Evolutionary conservation across 1,140 invertebrate species (phyloP).

Genomic region (Lucilia sericata): DNA sequence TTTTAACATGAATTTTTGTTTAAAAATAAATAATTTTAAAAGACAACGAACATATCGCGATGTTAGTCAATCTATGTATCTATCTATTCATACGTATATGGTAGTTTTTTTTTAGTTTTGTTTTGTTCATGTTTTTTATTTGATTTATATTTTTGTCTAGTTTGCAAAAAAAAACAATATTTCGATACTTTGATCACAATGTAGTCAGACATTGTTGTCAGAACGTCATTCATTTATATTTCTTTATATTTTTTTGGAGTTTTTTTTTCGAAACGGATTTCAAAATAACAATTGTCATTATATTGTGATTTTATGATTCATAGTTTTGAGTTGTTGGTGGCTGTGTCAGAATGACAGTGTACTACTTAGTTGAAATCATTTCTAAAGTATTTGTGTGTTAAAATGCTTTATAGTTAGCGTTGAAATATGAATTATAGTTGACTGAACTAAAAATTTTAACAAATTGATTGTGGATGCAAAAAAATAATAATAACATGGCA

Average conservation of each 20-base stretch:
- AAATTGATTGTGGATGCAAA: neutral
- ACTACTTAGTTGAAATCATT: no score
- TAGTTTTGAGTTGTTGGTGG: neutral
- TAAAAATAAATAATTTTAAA: no score
- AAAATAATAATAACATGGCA: neutral
- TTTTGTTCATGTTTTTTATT: neutral
- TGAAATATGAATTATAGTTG: neutral
- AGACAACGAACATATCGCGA: no score
- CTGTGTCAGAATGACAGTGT: neutral
- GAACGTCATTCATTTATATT: neutral
- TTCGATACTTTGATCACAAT: no score
- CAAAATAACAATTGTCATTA: neutral
- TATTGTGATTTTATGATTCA: neutral
- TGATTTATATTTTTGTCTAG: neutral
- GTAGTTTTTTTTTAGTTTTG: neutral
- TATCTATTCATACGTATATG: neutral
- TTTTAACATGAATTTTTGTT: no score
- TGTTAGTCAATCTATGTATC: no score
- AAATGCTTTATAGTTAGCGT: neutral
- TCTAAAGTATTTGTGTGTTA: neutral
- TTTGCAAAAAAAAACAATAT: neutral
- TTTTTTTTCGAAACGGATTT: neutral
- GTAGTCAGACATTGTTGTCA: no score
- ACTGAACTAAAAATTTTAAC: neutral
- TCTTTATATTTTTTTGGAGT: neutral